These are phyloP conservation scores for Ctenosaura bakeri DNA, from an alignment of 2,797 vertebrate species.

Conservation along the genomic window DNA sequence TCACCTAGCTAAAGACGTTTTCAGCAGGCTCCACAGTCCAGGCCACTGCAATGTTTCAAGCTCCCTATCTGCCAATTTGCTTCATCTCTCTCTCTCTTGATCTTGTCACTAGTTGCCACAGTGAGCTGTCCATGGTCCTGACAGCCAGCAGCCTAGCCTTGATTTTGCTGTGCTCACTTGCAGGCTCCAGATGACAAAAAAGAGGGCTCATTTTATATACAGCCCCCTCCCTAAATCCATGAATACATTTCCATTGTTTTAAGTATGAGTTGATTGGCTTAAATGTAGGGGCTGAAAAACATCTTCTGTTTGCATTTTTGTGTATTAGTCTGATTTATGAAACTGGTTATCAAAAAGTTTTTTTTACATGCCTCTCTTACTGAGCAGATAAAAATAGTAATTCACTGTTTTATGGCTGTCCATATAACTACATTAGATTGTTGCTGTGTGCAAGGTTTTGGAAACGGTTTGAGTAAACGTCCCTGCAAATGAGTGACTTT, in stretches of 20 bases:
- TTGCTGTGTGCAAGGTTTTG: background rate
- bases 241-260: background rate
- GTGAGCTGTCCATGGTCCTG: conserved; percentile 12
- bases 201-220: background rate
- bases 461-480: background rate
- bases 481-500: background rate
- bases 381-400: conserved; percentile 12
- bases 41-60: background rate
- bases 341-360: background rate
- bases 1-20: background rate
- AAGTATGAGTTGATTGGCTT: background rate
- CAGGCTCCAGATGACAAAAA: background rate
- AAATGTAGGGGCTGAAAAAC: background rate
- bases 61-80: background rate
- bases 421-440: background rate
- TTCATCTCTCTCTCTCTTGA: background rate
- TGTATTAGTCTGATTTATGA: background rate
- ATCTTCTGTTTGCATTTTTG: background rate
- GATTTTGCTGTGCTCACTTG: background rate
- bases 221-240: too few species aligned
- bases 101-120: too few species aligned
- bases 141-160: background rate
- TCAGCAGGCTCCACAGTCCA: background rate
- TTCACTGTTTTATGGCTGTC: background rate
- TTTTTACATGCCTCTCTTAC: background rate